Evolutionary conservation across 2,888 invertebrate species (phyloP), one percentile per base, ranked within the genome.

Genomic region (Glyphotaelius pellucidus): DNA sequence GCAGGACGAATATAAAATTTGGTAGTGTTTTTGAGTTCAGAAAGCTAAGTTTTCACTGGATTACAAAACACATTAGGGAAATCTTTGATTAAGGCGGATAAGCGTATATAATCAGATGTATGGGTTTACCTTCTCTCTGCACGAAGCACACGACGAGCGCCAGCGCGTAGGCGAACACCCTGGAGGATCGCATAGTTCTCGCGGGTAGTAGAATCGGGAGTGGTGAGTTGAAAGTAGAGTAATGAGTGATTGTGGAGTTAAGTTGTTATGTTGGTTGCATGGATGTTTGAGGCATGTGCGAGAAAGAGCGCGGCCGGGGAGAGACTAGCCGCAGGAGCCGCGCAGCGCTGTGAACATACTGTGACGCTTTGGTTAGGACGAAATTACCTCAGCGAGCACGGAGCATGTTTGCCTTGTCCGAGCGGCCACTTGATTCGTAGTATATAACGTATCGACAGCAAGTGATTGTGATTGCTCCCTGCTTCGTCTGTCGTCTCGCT

Each of bases 141-240:
- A 93, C n/a, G 88, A 93, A 67, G 88, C 91, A 93, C 38, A 93
- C 83, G 30, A 93, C 38, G 31, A 93, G 67, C 32, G 92, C 93
- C 35, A 93, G 38, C 38, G 93, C 92, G 89, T 90, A 93, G 86
- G 92, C 91, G 30, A 93, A 47, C n/a, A 93, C n/a, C 11, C 90
- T 80, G 47, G 92, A 91, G 25, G 92, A 90, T 85, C 83, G 92
- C 92, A 93, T 93, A 25, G 85, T 90, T 35, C 83, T 25, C 90
- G 85, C 79, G 85, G 80, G 52, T 47, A 31, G 42, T 85, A 14
- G 38, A 85, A 67, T n/a, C 25, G 67, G 31, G 30, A 67, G 67
- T 67, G 67, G 67, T 67, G 67, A 67, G 67, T 67, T 25, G 67
- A 25, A 25, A 67, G 67, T 67, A 9, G 19, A 19, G 25, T 25